phyloP scores from a whole-genome alignment of 2,888 invertebrate species.

The Cryptops parisi region DNA sequence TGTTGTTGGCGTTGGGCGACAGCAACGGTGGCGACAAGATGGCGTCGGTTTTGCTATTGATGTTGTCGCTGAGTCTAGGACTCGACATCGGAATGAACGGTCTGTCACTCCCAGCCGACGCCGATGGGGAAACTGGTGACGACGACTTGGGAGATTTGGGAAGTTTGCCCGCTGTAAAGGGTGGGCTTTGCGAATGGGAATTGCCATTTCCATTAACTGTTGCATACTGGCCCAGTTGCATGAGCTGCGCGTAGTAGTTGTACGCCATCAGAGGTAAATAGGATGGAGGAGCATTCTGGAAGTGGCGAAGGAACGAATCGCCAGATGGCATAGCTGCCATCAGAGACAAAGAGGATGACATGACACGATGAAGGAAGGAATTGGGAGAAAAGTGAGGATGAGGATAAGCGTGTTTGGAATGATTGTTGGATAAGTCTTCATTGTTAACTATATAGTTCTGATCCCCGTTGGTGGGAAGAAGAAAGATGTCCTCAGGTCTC shows the following conservation, averaged over 20 bases:
- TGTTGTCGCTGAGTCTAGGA: not conserved
- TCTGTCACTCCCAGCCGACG: not conserved
- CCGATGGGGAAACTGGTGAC: not conserved
- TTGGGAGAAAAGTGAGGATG: not conserved
- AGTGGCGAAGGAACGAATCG: not conserved
- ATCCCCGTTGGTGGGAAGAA: not conserved
- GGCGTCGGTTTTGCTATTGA: not conserved
- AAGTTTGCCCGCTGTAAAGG: too few relatives aligned
- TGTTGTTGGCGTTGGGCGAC: not conserved
- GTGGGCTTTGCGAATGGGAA: not conserved
- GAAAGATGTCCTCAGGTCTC: not conserved
- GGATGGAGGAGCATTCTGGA: not conserved
- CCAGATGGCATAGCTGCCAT: not conserved
- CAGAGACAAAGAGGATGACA: not conserved
- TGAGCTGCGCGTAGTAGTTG: not conserved
- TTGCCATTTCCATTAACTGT: not conserved
- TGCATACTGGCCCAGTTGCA: not conserved
- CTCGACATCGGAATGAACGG: not conserved
- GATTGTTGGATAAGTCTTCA: too few relatives aligned
- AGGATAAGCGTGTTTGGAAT: not conserved
- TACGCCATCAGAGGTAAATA: not conserved
- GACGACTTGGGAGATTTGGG: not conserved
- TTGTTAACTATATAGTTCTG: too few relatives aligned
- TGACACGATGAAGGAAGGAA: not conserved
- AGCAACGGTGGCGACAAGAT: not conserved